Conservation (phyloP, 1,140 invertebrate genomes). For the Amphibalanus amphitrite region DNA sequence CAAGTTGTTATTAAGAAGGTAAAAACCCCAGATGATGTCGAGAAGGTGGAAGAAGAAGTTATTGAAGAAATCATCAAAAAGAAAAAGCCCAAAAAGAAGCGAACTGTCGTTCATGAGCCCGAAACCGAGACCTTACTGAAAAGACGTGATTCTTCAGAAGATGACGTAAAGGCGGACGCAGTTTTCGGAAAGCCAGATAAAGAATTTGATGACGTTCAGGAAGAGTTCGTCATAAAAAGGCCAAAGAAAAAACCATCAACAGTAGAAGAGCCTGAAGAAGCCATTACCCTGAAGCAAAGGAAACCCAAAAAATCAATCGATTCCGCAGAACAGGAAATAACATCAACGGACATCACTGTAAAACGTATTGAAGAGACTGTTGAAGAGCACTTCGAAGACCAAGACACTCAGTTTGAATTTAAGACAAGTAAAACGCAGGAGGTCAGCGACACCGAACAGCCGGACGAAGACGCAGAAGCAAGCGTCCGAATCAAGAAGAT, state of each 20-base stretch:
- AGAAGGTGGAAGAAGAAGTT: conserved; percentile 9
- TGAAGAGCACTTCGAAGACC: conserved; percentile 11
- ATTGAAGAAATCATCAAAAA: conserved; percentile 12
- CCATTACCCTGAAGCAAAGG: conserved; percentile 21
- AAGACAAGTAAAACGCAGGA: conserved; percentile 16
- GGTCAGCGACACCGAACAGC: conserved; percentile 17
- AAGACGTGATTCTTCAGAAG: no score
- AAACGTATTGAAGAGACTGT: conserved; percentile 18
- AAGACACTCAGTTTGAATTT: conserved; percentile 4
- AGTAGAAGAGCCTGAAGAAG: conserved; percentile 20
- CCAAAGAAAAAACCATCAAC: conserved; percentile 26
- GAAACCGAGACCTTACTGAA: conserved; percentile 11
- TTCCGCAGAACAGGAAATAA: conserved; percentile 19
- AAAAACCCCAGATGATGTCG: no score
- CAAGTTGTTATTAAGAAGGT: conserved; percentile 9
- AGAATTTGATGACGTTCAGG: conserved; percentile 17
- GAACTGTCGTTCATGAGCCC: conserved; percentile 13
- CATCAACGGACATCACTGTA: conserved; percentile 21
- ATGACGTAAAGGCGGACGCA: no score
- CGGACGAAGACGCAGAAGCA: no score
- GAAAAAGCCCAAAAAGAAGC: no score
- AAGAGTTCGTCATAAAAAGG: conserved; percentile 24
- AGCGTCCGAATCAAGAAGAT: no score
- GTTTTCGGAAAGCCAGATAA: conserved; percentile 12
- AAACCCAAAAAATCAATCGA: conserved; percentile 18